Evolutionary conservation across 2,888 invertebrate genomes (phyloP), one percentile per base, ranked within the genome.

Genomic region (Blastobasis lacticolella): DNA sequence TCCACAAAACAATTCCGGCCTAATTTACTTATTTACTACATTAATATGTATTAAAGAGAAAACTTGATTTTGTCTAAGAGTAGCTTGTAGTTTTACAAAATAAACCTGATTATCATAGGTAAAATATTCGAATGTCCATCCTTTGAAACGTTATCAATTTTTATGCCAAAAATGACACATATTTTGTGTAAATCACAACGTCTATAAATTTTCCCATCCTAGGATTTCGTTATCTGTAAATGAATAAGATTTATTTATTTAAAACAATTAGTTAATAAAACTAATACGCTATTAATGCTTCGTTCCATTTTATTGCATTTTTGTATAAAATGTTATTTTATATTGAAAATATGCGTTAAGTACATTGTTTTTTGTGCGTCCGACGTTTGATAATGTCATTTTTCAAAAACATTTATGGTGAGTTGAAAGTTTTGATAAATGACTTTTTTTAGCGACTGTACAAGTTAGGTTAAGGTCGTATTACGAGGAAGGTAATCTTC

Each of bases 261-360:
- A 69, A 67, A 72, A 74, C 72, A 73, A 66, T 67, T 75, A 67
- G 69, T 69, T 68, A 59, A 23, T 61, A 64, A 69, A 68, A 69
- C 63, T 42, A 42, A 42, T 42, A 61, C 60, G 58, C 61, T 62
- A 66, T 64, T 66, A 63, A 74, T 76, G 64, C 78, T 79, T 82
- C 80, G 82, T 86, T 87, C 86, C 84, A 84, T 78, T 78, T 78
- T 72, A 76, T 23, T 81, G 86, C 86, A 86, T 86, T 87, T 81
- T 83, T 81, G 80, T 84, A 77, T 10, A 78, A 77, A 84, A 78
- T 84, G 85, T 85, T 86, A 78, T 73, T 81, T 82, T 80, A 74
- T 78, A 79, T 69, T 65, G 66, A 73, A 66, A 78, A 71, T 23
- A 23, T 74, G 75, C 79, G 72, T 71, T 75, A 81, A 80, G 85